Base-by-base conservation (phyloP, 2,888 invertebrate species). In the Tenthredo notha region DNA sequence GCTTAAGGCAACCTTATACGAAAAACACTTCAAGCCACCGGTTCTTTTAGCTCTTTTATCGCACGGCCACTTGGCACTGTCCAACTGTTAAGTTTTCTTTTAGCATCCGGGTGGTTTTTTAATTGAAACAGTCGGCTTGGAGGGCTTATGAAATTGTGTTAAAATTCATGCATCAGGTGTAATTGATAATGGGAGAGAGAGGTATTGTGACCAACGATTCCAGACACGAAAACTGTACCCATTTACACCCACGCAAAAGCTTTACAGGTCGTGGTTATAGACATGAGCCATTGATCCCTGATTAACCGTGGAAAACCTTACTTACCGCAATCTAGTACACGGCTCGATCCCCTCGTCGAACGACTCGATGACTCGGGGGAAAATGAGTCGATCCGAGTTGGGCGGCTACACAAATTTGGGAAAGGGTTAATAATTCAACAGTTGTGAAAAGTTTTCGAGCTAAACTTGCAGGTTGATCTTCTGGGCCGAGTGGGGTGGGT, bases 281-380 rank as follows among this genome's bases (percentile, higher is more conserved):
- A 50, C 50, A 50, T 25, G 50, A 77, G 25, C 25, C 75, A 50
- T 50, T 50, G 75, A 25, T 77, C 29, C 29, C 50, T 77, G 75
- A 50, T 77, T 77, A 77, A 77, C 50, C 50, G 15, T 37, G 47
- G 75, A 50, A 77, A 77, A 77, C 50, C 75, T 77, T 29, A 77
- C 50, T 50, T 77, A 15, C 47, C 75, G 10, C 50, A 77, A 77
- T 18, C 75, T 50, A 47, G 25, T 47, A 29, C 50, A 50, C 29
- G 12, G 75, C 21, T 21, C 43, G 12, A 75, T 37, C 33, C 72
- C 70, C 33, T 9, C n/a, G 21, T 21, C 29, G 25, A 29, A 67
- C 67, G 33, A n/a, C 33, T 15, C 33, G 25, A 67, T 67, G 25
- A 67, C 10, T 33, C 43, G 21, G 43, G 74, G 33, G 33, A 40